Evolutionary conservation across 35 echinoderm and acorn worm species (phyloP), one percentile per base, ranked within the genome.

Genomic region (Stichopus chloronotus): DNA sequence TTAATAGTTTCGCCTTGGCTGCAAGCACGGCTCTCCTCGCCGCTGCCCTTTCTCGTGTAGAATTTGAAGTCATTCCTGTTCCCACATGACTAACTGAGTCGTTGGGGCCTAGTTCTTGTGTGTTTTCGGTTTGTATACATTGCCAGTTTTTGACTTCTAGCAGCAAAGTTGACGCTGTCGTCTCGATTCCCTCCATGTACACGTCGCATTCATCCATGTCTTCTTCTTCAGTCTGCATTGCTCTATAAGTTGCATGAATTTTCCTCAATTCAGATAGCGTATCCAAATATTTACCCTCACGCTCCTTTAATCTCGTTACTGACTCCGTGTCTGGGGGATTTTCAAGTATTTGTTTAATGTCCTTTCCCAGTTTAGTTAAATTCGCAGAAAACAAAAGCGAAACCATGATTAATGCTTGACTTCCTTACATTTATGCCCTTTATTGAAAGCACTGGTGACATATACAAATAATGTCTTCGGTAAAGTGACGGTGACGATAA

Each of bases 181-280:
- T 90, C 9, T 90, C 21, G 22, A 43, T 17, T 10, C 30, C 8
- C 12, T 23, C 9, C 5, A 90, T 25, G 87, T 90, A 72, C 17
- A 60, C 68, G 5, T 90, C 87, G 5, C 59, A 57, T 90, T 90
- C 87, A 7, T 90, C 87, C 19, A 16, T 68, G 20, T 90, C 68
- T 5, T 90, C 59, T 69, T 11, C 24, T 71, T 72, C 59, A 58
- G 17, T 57, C 59, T 21, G 53, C 59, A 90, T 90, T n/a, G 17
- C 20, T 5, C 65, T 17, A 90, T 90, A 90, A 13, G 0, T 60
- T 56, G 65, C 59, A 90, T 90, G 87, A 55, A 86, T 58, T 16
- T 17, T 25, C 17, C 57, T 61, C 8, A 22, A 79, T 52, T 25
- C 43, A 25, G 9, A 79, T 22, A n/a, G 77, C 77, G 8, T 22